Base-by-base conservation (phyloP, 2,888 invertebrate genomes). In the Volucella bombylans region DNA sequence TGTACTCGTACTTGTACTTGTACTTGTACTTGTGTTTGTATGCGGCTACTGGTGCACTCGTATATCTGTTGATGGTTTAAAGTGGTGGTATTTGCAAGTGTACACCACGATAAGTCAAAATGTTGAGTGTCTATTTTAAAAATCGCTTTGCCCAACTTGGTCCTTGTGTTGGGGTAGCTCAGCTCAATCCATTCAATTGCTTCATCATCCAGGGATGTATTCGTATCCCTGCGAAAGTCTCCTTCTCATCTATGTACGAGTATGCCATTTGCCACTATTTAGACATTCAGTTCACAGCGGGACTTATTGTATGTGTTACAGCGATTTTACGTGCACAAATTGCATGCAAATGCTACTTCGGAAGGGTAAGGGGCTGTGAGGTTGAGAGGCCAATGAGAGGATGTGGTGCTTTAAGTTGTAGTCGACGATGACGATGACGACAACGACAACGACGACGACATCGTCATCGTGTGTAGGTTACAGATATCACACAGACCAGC, bases 251-350 rank as follows among this genome's bases (percentile, higher is more conserved):
- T 31, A 72, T 85, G 76, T 76, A n/a, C n/a, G n/a, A n/a, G n/a
- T n/a, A 77, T 81, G 72, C 81, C 76, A 85, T 85, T 85, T 85
- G 76, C 81, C 72, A 81, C 85, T 85, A 71, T 85, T 83, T 81
- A 85, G 85, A 85, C 81, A 85, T 85, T 85, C 85, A 76, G 85
- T 81, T 85, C 85, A 85, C 85, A 85, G 85, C 85, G 81, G 85
- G 81, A 81, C 76, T 77, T 81, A 85, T 85, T 85, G 85, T 85
- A 81, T 85, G 81, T 85, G 85, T 85, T 85, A 85, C 85, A 85
- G 77, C 85, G 85, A 85, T 85, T 85, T 85, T 85, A 85, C 85
- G 85, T 85, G 85, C 85, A 85, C 85, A 85, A 81, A 85, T 81
- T 85, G 85, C 81, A 85, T 85, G 85, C 85, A 85, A 85, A 85